These are phyloP conservation scores for Dissostichus mawsoni DNA, from an alignment of 2,113 vertebrate species.

Conservation along the genomic window DNA sequence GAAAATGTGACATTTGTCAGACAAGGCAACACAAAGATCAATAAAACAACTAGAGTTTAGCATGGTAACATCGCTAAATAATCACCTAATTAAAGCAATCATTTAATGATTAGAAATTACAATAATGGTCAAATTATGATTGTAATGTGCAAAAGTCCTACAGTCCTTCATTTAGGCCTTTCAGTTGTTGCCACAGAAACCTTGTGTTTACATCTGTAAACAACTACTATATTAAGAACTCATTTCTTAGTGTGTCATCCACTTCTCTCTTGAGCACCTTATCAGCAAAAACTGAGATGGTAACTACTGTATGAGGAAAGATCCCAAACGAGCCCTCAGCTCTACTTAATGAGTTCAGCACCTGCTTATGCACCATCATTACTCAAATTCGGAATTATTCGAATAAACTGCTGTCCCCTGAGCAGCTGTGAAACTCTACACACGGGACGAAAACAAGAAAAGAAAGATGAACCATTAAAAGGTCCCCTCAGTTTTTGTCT, in stretches of 20 bases:
- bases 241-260: no score
- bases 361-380: slow-evolving; percentile 13
- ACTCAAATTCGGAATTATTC: slow-evolving; percentile 7
- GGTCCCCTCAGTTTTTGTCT: background rate
- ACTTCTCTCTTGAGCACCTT: background rate
- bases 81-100: background rate
- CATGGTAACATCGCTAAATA: background rate
- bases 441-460: background rate
- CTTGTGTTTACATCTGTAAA: background rate
- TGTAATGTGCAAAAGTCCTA: no score
- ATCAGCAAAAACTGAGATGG: slow-evolving; percentile 36
- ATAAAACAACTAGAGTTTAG: background rate
- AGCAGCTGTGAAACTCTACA: background rate
- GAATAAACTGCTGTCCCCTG: background rate
- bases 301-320: slow-evolving; percentile 2
- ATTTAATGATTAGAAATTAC: background rate
- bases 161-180: background rate
- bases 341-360: slow-evolving; percentile 6
- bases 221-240: background rate
- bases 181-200: background rate
- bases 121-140: background rate
- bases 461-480: no score
- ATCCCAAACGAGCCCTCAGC: slow-evolving; percentile 13
- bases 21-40: background rate
- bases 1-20: background rate